These are phyloP conservation scores for Sternotherus odoratus DNA, from an alignment of 2,797 vertebrate species.

Conservation along the genomic window DNA sequence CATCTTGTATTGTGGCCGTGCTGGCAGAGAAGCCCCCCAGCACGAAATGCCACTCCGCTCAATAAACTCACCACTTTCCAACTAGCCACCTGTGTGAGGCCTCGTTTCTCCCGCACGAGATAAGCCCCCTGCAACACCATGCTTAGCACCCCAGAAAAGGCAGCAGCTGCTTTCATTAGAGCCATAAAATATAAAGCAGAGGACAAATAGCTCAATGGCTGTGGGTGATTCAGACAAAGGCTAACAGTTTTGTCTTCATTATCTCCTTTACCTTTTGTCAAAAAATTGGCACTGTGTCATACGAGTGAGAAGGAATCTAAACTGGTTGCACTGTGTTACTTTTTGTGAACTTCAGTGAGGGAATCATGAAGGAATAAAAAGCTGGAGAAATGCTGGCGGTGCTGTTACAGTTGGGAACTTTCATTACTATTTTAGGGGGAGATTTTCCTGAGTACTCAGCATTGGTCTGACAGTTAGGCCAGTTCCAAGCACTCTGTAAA, in stretches of 20 bases:
- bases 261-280: background rate
- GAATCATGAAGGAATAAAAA: background rate
- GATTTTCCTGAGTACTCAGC: background rate
- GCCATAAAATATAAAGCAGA: background rate
- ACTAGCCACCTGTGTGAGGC: too few relatives aligned
- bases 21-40: too few relatives aligned
- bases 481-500: background rate
- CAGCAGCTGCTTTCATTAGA: background rate
- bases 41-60: too few relatives aligned
- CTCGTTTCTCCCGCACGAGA: too few relatives aligned
- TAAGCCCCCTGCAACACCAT: too few relatives aligned
- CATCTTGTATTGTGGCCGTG: too few relatives aligned
- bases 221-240: background rate
- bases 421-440: background rate
- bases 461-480: background rate
- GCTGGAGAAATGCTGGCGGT: rapidly evolving
- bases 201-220: background rate
- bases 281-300: background rate
- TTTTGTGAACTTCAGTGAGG: background rate
- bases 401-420: background rate
- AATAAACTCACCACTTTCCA: too few relatives aligned
- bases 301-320: background rate
- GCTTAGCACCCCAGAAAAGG: background rate
- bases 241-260: background rate
- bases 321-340: background rate